Evolutionary conservation across 2,797 vertebrate species (phyloP), one percentile per base, ranked within the genome.

Genomic region (Liasis olivaceus): DNA sequence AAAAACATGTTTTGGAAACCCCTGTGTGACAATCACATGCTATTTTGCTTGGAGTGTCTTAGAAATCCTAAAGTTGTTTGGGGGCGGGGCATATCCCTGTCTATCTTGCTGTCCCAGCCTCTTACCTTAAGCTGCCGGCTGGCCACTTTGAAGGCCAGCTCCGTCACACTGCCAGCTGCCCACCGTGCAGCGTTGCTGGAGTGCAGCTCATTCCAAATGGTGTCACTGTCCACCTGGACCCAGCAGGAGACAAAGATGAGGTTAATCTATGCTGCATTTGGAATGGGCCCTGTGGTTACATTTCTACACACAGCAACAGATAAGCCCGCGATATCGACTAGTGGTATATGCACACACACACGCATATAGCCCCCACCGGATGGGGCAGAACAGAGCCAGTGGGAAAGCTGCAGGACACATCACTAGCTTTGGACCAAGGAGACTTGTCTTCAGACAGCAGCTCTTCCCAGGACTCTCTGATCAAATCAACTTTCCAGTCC

Each of bases 131-230:
- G 98, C 92, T 99, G 99, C 62, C 98, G 96, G 96, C 98, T 98
- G 91, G 99, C 99, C 96, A 99, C 99, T 96, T 98, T 98, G 98
- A 98, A 98, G 85, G 99, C 98, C 91, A 99, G 97, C 95, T 99
- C 99, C 0, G 99, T 99, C 11, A 99, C 99, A 0, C 99, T 99
- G 95, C 99, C 99, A 0, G 98, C 98, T 0, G 99, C 99, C 98
- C 98, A 99, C 77, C 99, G 99, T 0, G 99, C 98, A 0, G 99
- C 99, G 0, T 99, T 99, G 81, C 99, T 99, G 5, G 99, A 99
- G 96, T 99, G 99, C 24, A 98, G 98, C 97, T 99, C 99, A 0
- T 99, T 99, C 99, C 99, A 99, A 97, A 99, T 99, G 96, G 99
- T 99, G 96, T 99, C 99, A 0, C 99, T 99, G 93, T 99, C 99